Base-by-base conservation (phyloP, 2,888 invertebrate genomes). In the Leucozona laternaria region DNA sequence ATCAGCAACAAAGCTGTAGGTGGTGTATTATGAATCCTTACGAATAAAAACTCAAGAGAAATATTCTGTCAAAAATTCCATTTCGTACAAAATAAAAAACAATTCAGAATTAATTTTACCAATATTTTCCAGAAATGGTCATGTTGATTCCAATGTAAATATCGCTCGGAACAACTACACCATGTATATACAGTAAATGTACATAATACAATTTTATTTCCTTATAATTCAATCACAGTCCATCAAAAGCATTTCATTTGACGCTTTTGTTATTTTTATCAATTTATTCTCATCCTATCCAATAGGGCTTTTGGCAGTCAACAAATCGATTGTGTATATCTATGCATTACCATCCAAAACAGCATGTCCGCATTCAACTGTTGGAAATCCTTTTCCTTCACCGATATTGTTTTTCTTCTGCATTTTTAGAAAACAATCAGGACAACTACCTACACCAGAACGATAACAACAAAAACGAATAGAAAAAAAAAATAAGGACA, bases 141-240 rank as follows among this genome's bases (percentile, higher is more conserved):
- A 34, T 34, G 10, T 2, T 34, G 11, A 7, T 34, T 3, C 34
- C 10, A 34, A 11, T 31, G 8, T 8, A 10, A 34, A 34, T 34
- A 11, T 11, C 8, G 8, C 8, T 31, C 31, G 5, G 31, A 31
- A 31, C 8, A 31, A 31, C 31, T 31, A 7, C 5, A 8, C 1
- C 31, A 31, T 31, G 31, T 5, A n/a, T n/a, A n/a, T n/a, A n/a
- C n/a, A n/a, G n/a, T n/a, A n/a, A n/a, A n/a, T n/a, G n/a, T n/a
- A n/a, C n/a, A n/a, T n/a, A n/a, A n/a, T n/a, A 43, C 43, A 58
- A 58, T 58, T 22, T 25, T 7, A 20, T 66, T 66, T 50, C 15
- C 66, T 20, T 34, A 50, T 68, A 53, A 53, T 53, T 68, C 68
- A 68, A 68, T 68, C 68, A 53, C 53, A 22, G 53, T 68, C 66